Evolutionary conservation across 64 coral and sea anemone species (phyloP).

Genomic region (Anthopleura sola): DNA sequence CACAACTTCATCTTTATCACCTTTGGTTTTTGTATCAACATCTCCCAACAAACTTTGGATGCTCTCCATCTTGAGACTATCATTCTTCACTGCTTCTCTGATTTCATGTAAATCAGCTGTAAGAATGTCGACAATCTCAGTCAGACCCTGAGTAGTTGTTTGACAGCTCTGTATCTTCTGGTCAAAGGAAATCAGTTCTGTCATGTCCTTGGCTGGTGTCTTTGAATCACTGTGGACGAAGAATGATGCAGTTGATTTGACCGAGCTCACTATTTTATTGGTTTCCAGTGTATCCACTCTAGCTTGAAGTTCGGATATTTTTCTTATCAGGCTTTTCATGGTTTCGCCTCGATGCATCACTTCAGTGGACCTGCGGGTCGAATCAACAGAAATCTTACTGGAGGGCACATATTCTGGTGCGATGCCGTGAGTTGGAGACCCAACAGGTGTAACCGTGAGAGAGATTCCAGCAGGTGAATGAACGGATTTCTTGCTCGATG

Average conservation of each 20-base stretch:
- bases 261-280: background rate
- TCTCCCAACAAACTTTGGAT: conserved; percentile 4
- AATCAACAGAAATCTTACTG: background rate
- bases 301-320: conserved; percentile 61
- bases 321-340: conserved; percentile 42
- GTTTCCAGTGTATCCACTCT: conserved; percentile 55
- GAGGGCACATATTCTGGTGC: background rate
- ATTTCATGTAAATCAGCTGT: conserved; percentile 54
- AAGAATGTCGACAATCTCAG: conserved; percentile 67
- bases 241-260: conserved; percentile 42
- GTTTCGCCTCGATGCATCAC: conserved; percentile 22
- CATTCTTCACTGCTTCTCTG: conserved; percentile 12
- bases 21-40: background rate
- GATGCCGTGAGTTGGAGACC: background rate
- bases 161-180: conserved; percentile 72
- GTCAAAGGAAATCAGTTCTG: conserved; percentile 64
- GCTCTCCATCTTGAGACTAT: background rate
- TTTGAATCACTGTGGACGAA: conserved; percentile 66
- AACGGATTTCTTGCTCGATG: background rate
- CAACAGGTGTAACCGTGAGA: background rate
- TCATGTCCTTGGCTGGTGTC: conserved; percentile 79
- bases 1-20: background rate
- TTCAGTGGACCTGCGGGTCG: conserved; percentile 31
- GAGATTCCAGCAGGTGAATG: background rate
- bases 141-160: conserved; percentile 56